Percentiles rank a stretch among this genome's conserved stretches.
Evolutionary conservation across 2,113 vertebrate species (phyloP).

Genomic region (Polypterus bichir): DNA sequence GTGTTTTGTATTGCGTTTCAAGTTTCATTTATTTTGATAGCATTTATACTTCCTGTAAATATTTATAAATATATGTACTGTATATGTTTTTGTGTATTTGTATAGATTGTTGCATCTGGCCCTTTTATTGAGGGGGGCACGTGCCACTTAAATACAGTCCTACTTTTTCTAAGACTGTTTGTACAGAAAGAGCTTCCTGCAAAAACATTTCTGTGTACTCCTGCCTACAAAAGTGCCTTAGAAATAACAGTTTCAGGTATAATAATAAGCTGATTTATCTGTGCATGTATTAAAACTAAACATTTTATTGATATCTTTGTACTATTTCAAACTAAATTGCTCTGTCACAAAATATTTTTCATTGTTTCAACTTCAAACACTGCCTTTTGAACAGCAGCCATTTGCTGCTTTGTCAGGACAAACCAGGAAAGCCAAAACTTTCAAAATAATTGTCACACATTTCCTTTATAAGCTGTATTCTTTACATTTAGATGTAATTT

Average conservation of each 20-base stretch:
- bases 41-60: slow-evolving; percentile 36
- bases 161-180: too few species aligned
- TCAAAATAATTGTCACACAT: slow-evolving; percentile 48
- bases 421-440: slow-evolving; percentile 15
- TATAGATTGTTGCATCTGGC: neutral
- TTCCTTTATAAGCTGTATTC: slow-evolving; percentile 31
- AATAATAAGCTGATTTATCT: neutral
- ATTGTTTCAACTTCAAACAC: slow-evolving; percentile 3
- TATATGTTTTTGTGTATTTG: slow-evolving; percentile 25
- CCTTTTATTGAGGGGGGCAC: neutral
- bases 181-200: too few species aligned
- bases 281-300: slow-evolving; percentile 33
- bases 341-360: slow-evolving; percentile 7
- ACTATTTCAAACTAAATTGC: slow-evolving; percentile 9
- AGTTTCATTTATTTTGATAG: slow-evolving; percentile 34
- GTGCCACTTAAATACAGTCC: neutral
- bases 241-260: neutral
- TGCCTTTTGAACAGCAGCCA: slow-evolving; percentile 25
- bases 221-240: neutral
- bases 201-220: neutral
- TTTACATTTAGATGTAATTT: neutral
- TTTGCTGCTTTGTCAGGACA: slow-evolving; percentile 32
- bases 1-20: slow-evolving; percentile 16
- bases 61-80: slow-evolving; percentile 18
- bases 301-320: slow-evolving; percentile 30